phyloP scores from a whole-genome alignment of 2,888 invertebrate species.

The Cantharis lateralis region DNA sequence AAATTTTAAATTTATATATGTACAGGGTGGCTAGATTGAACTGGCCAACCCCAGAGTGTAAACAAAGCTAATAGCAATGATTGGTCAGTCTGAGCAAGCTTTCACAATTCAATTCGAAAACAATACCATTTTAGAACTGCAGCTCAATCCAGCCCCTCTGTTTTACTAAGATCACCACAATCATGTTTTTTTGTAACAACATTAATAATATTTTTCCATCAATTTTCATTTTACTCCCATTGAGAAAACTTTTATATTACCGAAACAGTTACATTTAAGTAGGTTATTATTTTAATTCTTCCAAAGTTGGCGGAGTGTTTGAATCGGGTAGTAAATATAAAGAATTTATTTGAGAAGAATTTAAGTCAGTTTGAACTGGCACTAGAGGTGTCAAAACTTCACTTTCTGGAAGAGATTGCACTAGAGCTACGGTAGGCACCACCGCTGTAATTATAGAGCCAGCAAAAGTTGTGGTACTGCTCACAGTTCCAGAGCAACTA shows the following conservation, averaged over 20 bases:
- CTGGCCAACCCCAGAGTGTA: too few species aligned
- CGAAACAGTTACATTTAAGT: background rate
- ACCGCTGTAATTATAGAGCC: slow-evolving; percentile 45
- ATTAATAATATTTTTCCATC: background rate
- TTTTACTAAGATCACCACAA: background rate
- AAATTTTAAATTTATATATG: background rate
- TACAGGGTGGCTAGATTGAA: background rate
- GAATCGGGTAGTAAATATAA: slow-evolving; percentile 38
- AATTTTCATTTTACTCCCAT: background rate
- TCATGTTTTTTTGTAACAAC: background rate
- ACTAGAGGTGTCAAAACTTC: slow-evolving; percentile 13
- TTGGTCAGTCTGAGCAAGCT: too few species aligned
- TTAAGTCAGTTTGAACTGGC: slow-evolving; percentile 7
- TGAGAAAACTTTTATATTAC: background rate
- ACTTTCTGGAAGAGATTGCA: slow-evolving; percentile 4
- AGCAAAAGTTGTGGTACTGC: slow-evolving; percentile 49
- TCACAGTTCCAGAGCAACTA: slow-evolving; percentile 47
- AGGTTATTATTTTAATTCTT: slow-evolving; percentile 11
- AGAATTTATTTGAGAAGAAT: background rate
- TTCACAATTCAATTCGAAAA: too few species aligned
- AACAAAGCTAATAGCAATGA: too few species aligned
- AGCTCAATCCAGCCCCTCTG: background rate
- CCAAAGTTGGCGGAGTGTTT: slow-evolving; percentile 40
- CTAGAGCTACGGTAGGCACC: slow-evolving; percentile 37
- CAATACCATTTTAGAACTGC: too few species aligned